Conservation (phyloP, 1,140 invertebrate species). For the Monomorium pharaonis region DNA sequence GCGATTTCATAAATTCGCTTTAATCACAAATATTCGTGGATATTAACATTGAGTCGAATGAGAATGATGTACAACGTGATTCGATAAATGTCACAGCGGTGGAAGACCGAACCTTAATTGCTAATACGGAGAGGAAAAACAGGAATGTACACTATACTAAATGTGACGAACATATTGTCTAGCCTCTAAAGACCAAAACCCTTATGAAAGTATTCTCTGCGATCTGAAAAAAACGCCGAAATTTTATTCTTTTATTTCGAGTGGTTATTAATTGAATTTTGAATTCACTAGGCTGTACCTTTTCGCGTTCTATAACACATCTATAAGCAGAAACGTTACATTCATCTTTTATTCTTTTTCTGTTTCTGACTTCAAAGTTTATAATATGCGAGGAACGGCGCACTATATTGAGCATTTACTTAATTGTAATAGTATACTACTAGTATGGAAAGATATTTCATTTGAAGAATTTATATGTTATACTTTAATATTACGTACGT, state of each 20-base stretch:
- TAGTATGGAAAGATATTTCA: not conserved
- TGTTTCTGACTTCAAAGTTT: slow-evolving; percentile 38
- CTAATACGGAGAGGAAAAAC: slow-evolving; percentile 62
- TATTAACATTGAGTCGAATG: slow-evolving; percentile 54
- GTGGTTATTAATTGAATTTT: slow-evolving; percentile 25
- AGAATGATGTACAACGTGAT: slow-evolving; percentile 37
- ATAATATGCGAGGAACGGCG: slow-evolving; percentile 57
- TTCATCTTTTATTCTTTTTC: slow-evolving; percentile 17
- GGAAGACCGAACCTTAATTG: slow-evolving; percentile 67
- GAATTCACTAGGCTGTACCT: slow-evolving; percentile 43
- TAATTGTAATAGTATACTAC: slow-evolving; percentile 56
- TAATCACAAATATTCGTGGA: slow-evolving; percentile 62
- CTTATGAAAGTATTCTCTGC: slow-evolving; percentile 57
- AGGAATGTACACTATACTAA: slow-evolving; percentile 50
- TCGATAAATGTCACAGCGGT: slow-evolving; percentile 38
- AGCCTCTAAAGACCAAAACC: slow-evolving; percentile 72
- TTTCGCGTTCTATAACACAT: slow-evolving; percentile 52
- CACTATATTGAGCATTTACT: slow-evolving; percentile 63
- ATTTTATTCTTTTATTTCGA: slow-evolving; percentile 32
- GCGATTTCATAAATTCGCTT: slow-evolving; percentile 46
- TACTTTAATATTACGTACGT: slow-evolving; percentile 11
- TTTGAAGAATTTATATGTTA: slow-evolving; percentile 36
- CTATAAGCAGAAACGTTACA: slow-evolving; percentile 54
- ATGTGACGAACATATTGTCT: slow-evolving; percentile 64
- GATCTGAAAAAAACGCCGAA: slow-evolving; percentile 24